Percentiles rank a stretch among this genome's conserved stretches.
These are phyloP conservation scores for Calliopsis andreniformis DNA, from an alignment of 1,140 invertebrate genomes.

Conservation along the genomic window DNA sequence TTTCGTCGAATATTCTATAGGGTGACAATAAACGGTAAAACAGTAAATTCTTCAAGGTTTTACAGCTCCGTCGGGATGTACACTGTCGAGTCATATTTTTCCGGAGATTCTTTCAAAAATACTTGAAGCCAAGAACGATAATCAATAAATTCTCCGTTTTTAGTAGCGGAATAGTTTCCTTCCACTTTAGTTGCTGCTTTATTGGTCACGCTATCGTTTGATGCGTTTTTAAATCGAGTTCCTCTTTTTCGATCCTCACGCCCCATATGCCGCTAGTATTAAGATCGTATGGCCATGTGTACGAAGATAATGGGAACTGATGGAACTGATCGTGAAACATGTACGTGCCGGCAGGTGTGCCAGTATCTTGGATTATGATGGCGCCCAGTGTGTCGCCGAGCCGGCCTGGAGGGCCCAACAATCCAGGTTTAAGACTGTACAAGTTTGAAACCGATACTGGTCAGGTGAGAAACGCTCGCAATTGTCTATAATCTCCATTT, in stretches of 20 bases:
- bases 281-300: not conserved
- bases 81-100: conserved; percentile 10
- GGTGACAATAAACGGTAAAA: not conserved
- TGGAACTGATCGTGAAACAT: conserved; percentile 22
- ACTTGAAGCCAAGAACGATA: conserved; percentile 13
- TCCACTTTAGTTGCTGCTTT: not conserved
- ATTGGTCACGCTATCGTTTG: conserved; percentile 12
- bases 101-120: not conserved
- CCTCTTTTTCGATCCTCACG: not conserved
- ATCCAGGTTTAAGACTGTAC: conserved; percentile 93
- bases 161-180: conserved; percentile 17
- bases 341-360: conserved; percentile 82
- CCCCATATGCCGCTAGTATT: not conserved
- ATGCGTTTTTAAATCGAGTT: not conserved
- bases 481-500: conserved; percentile 40
- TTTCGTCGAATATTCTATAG: not conserved
- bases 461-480: conserved; percentile 82
- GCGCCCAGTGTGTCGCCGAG: conserved; percentile 93
- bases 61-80: not conserved
- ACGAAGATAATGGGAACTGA: not conserved
- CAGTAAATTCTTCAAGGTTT: not conserved
- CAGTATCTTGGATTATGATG: conserved; percentile 92
- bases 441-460: conserved; percentile 93
- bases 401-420: conserved; percentile 89
- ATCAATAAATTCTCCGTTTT: conserved; percentile 32